A percentile compares a stretch with the other conserved stretches of the same genome.
Conservation (phyloP, 1,140 invertebrate species). For the Leptopilina clavipes region DNA sequence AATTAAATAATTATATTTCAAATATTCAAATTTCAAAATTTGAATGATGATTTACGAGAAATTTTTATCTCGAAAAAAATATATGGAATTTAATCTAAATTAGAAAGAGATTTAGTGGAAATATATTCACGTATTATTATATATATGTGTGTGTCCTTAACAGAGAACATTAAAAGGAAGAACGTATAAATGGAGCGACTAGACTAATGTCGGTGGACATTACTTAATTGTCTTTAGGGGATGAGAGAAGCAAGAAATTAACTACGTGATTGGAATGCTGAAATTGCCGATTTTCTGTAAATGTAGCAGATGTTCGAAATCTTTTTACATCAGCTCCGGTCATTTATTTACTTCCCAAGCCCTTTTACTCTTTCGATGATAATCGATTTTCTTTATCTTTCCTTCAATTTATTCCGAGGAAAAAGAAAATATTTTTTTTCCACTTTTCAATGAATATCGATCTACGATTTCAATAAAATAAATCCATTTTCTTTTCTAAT, state of each 20-base stretch:
- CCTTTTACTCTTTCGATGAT: background rate
- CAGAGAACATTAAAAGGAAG: background rate
- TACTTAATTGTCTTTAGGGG: conserved; percentile 53
- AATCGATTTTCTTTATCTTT: background rate
- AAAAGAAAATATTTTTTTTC: background rate
- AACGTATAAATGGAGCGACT: background rate
- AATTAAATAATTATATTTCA: too few species aligned
- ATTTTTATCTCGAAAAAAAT: too few species aligned
- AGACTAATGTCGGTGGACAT: conserved; percentile 39
- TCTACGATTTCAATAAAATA: too few species aligned
- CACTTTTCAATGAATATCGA: background rate
- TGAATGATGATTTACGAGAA: too few species aligned
- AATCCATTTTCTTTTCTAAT: too few species aligned
- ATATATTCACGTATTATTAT: background rate
- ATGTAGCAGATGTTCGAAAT: background rate
- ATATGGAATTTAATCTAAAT: too few species aligned
- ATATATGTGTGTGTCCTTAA: background rate
- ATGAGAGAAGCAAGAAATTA: conserved; percentile 49
- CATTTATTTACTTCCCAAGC: conserved; percentile 7
- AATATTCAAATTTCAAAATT: too few species aligned
- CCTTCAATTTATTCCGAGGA: background rate
- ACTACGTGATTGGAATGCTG: conserved; percentile 52
- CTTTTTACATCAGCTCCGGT: conserved; percentile 3
- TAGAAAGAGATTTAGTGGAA: background rate
- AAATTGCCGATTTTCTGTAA: background rate